phyloP scores from a whole-genome alignment of 2,797 vertebrate species.

The Pogonophryne albipinna region DNA sequence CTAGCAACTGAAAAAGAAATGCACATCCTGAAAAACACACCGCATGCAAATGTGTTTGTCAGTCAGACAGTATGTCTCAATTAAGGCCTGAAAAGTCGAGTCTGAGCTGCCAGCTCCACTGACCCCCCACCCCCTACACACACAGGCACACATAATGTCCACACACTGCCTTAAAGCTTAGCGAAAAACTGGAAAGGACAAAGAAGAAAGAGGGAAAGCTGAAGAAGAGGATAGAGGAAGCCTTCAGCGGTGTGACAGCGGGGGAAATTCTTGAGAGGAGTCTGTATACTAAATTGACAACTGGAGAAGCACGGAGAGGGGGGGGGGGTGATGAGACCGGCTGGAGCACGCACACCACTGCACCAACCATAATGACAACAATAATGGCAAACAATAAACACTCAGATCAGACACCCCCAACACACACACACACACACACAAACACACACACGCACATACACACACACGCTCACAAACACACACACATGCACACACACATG shows the following conservation, averaged over 20 bases:
- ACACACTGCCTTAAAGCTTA: conserved; percentile 62
- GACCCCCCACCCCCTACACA: conserved; percentile 80
- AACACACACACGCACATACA: too few relatives aligned
- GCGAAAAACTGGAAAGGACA: conserved; percentile 67
- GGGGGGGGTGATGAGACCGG: conserved; percentile 65
- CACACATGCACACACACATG: too few relatives aligned
- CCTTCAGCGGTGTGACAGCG: conserved; percentile 69
- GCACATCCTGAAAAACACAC: conserved; percentile 88
- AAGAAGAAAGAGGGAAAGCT: conserved; percentile 56
- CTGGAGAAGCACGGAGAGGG: conserved; percentile 39
- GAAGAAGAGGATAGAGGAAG: conserved; percentile 53
- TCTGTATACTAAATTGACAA: conserved; percentile 72
- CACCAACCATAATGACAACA: conserved; percentile 65
- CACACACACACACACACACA: too few relatives aligned
- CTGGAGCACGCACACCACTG: conserved; percentile 50
- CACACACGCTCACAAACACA: too few relatives aligned
- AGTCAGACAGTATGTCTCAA: conserved; percentile 99
- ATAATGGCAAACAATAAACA: conserved; percentile 76
- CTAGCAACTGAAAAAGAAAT: conserved; percentile 73
- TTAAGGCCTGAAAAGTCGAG: conserved; percentile 89
- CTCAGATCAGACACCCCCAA: conserved; percentile 54
- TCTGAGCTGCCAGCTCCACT: conserved; percentile 87
- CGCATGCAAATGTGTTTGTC: conserved; percentile 98
- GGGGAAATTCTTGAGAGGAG: conserved; percentile 64
- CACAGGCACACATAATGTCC: conserved; percentile 49